Evolutionary conservation across 1,140 invertebrate species (phyloP), one percentile per base, ranked within the genome.

Genomic region (Orussus abietinus): DNA sequence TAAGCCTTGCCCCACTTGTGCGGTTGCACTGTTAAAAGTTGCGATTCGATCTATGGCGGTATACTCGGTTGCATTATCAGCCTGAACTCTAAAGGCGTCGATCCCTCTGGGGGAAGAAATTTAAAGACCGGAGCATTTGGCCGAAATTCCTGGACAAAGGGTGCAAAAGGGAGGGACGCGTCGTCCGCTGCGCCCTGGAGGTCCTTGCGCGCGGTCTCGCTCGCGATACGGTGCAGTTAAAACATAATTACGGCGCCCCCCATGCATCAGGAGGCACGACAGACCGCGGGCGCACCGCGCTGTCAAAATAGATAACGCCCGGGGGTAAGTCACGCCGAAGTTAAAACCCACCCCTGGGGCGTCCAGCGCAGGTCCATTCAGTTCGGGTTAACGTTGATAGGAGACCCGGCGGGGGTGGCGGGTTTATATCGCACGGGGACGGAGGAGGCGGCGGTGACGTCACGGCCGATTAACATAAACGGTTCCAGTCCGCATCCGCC

Each of bases 271-370:
- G 53, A 57, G 37, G 13, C 54, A 51, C 47, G 57, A 64, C 65
- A 67, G 64, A 71, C 68, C 66, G 52, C 66, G 58, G 52, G 51
- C 61, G 61, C 56, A 66, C 62, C 66, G 55, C 62, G 61, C 65
- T 72, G 69, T 73, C 69, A 72, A 73, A 72, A 72, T 73, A 73
- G 69, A 73, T 73, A 72, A 72, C 66, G 69, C 53, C 62, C 59
- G 47, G 58, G n/a, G 60, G 57, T 69, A 70, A 68, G 66, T 71
- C 63, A 65, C 63, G 56, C 55, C 58, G 49, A 65, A 69, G 67
- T 71, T 72, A 69, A 72, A 69, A 72, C 55, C 55, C 58, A 60
- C 59, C 57, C 64, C 48, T 61, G 52, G 38, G 43, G 47, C 48
- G 45, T 38, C 44, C 48, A 36, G 49, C 55, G 57, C 56, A 56